Conservation (phyloP, 2,797 vertebrate species). For the Scleropages formosus region DNA sequence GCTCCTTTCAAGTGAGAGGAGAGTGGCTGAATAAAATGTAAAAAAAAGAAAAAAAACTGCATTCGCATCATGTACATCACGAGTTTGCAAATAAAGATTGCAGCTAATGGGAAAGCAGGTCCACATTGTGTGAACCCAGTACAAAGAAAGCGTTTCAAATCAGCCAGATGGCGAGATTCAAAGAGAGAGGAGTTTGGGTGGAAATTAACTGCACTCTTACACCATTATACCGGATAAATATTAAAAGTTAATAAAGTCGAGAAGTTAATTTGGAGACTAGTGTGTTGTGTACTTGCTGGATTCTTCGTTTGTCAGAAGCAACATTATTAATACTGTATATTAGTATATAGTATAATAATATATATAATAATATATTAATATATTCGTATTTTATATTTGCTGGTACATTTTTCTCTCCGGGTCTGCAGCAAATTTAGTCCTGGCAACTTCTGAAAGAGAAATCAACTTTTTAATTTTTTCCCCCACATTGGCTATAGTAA, state of each 20-base stretch:
- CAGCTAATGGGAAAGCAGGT: not conserved
- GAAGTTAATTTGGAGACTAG: not conserved
- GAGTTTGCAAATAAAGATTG: conserved; percentile 6
- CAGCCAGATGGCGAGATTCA: not conserved
- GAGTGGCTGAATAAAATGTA: not conserved
- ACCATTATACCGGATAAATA: not conserved
- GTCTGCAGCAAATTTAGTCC: too few relatives aligned
- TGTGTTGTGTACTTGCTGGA: not conserved
- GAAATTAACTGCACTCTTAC: conserved; percentile 10
- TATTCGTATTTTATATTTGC: too few relatives aligned
- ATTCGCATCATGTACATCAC: not conserved
- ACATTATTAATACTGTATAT: too few relatives aligned
- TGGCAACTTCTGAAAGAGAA: not conserved
- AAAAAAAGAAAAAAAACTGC: not conserved
- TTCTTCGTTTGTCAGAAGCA: too few relatives aligned
- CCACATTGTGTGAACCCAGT: not conserved
- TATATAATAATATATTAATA: too few relatives aligned
- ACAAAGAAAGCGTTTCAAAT: conserved; percentile 7
- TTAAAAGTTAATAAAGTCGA: not conserved
- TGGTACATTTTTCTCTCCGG: too few relatives aligned
- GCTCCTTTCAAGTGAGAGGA: not conserved
- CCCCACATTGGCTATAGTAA: too few relatives aligned
- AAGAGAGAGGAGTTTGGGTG: conserved; percentile 1
- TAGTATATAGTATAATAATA: too few relatives aligned
- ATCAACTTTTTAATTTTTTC: not conserved